These are phyloP conservation scores for Vombatus ursinus DNA, from an alignment of 2,113 vertebrate genomes.

Conservation along the genomic window DNA sequence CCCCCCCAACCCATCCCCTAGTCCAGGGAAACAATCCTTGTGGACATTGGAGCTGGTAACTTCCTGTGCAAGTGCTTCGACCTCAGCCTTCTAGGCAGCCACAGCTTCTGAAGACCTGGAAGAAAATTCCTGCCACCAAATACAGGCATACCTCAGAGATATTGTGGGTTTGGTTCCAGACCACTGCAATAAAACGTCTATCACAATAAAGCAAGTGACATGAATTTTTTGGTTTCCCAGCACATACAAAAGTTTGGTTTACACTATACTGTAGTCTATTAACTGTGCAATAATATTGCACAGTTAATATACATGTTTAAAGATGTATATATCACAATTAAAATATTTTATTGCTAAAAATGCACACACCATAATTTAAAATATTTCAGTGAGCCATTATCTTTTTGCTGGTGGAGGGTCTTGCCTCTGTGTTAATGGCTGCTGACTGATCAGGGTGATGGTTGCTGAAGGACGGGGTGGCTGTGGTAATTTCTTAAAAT, in stretches of 20 bases:
- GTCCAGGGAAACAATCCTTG: not conserved
- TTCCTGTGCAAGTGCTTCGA: not conserved
- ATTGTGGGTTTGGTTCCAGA: not conserved
- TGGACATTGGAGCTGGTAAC: not conserved
- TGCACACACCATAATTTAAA: too few species aligned
- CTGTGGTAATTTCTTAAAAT: not conserved
- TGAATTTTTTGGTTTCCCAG: not conserved
- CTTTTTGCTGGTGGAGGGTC: not conserved
- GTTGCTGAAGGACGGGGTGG: not conserved
- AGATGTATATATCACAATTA: too few species aligned
- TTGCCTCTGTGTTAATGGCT: not conserved
- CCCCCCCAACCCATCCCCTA: not conserved
- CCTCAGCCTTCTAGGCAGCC: not conserved
- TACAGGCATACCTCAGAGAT: not conserved
- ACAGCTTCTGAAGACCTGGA: not conserved
- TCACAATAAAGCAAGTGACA: not conserved
- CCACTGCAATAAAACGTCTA: not conserved
- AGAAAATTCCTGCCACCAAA: not conserved
- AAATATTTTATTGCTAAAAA: too few species aligned
- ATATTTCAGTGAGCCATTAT: not conserved
- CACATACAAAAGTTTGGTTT: not conserved
- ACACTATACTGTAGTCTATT: not conserved
- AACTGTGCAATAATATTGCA: not conserved
- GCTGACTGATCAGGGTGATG: not conserved
- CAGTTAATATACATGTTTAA: too few species aligned